Evolutionary conservation across 2,888 invertebrate genomes (phyloP), one percentile per base, ranked within the genome.

Genomic region (Azorinus chamasolen): DNA sequence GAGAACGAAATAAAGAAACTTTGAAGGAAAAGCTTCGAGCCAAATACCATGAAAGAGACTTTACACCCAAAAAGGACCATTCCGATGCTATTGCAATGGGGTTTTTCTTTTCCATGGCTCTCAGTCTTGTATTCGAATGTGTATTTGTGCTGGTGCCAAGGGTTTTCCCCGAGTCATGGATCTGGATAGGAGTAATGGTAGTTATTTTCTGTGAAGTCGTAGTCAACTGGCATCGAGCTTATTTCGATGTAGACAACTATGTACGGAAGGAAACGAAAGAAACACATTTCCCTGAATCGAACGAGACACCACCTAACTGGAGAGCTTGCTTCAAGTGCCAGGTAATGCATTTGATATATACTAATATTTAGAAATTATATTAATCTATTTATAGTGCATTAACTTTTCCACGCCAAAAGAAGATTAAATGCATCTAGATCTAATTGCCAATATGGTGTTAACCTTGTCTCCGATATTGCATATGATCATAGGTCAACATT

Each of bases 21-120:
- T 64, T 89, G 25, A 87, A 83, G 57, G 88, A 88, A 65, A 88
- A 88, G 69, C 68, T 87, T 6, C 54, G 69, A 18, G 76, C 75
- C 16, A 88, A 89, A 74, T 88, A 86, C 54, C 81, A 82, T n/a
- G 86, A 77, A 3, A 59, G 87, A 37, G 83, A 87, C 53, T 89
- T 90, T 68, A 71, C 71, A n/a, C 81, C 86, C 6, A 59, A 79
- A 43, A 79, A 85, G 65, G 65, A 72, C 25, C 50, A 84, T 18
- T 69, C 83, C 0, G 80, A 83, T 51, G 50, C 54, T 24, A 43
- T 72, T 32, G 84, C 87, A 0, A 72, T 88, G 68, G 53, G 54
- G 14, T 76, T 85, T 57, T 86, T 86, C 55, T 83, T 83, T 58
- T 70, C 66, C 18, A 84, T 86, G 85, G 53, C 72, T 22, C n/a